phyloP scores from a whole-genome alignment of 2,113 vertebrate genomes.

The Ophthalmolycus amberensis region DNA sequence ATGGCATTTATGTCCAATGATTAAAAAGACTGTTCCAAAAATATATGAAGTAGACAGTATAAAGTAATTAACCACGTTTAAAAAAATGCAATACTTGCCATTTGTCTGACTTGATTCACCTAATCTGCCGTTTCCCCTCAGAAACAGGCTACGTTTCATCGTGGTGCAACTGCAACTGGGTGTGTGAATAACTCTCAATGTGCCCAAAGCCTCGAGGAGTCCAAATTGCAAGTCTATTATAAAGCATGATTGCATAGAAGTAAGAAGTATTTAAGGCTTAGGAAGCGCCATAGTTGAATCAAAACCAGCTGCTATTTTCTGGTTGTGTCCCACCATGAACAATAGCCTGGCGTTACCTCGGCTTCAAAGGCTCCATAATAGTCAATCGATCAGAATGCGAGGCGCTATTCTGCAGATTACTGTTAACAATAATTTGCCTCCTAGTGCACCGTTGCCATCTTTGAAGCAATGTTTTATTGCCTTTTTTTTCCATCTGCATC shows the following conservation, averaged over 20 bases:
- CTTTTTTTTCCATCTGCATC: slow-evolving; percentile 80
- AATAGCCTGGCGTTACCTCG: slow-evolving; percentile 72
- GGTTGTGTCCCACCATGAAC: slow-evolving; percentile 74
- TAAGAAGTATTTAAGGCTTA: slow-evolving; percentile 73
- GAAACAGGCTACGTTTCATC: background rate
- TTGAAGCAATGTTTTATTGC: slow-evolving; percentile 84
- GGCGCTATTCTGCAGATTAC: slow-evolving; percentile 82
- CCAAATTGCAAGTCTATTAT: slow-evolving; percentile 76
- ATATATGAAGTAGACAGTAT: background rate
- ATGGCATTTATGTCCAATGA: too few relatives aligned
- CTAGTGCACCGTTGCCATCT: slow-evolving; percentile 79
- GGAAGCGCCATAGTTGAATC: slow-evolving; percentile 66
- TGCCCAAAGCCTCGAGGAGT: slow-evolving; percentile 43
- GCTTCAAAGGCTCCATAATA: slow-evolving; percentile 82
- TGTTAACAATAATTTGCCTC: slow-evolving; percentile 85
- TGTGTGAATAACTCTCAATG: slow-evolving; percentile 42
- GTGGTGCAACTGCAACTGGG: slow-evolving; percentile 34
- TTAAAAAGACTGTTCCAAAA: background rate
- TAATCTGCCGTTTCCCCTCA: slow-evolving; percentile 8
- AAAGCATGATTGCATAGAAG: slow-evolving; percentile 74
- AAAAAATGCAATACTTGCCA: background rate
- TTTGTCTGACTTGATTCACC: slow-evolving; percentile 8
- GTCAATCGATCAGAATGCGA: slow-evolving; percentile 83
- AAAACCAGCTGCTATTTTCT: slow-evolving; percentile 75
- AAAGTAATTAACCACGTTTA: background rate